These are phyloP conservation scores for Alloscopus bannaensis DNA, from an alignment of 2,888 invertebrate species.

Conservation along the genomic window DNA sequence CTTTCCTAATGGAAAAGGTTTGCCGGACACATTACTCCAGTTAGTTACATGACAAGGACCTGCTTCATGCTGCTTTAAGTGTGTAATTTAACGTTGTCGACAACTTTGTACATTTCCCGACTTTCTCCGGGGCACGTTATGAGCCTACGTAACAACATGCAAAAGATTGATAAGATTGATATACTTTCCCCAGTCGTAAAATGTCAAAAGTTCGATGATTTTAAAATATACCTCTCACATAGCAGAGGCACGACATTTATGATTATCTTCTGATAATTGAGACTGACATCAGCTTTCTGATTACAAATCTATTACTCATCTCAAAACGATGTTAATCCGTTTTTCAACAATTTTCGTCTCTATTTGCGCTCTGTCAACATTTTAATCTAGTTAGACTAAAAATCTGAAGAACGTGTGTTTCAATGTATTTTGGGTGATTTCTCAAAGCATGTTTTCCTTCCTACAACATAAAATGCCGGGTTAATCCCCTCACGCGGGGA, in stretches of 20 bases:
- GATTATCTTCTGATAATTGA: neutral
- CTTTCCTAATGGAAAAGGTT: constrained; percentile 1
- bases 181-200: neutral
- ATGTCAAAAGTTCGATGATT: no score
- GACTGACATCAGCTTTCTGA: no score
- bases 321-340: neutral
- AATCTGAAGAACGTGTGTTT: no score
- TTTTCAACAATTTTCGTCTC: constrained; percentile 6
- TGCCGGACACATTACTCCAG: constrained; percentile 30
- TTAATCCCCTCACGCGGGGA: constrained; percentile 34
- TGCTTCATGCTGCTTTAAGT: neutral
- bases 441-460: neutral
- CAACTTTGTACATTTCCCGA: neutral
- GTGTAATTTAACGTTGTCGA: neutral
- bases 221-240: no score
- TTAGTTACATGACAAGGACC: neutral
- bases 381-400: no score
- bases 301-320: no score
- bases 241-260: no score
- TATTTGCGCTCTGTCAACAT: no score
- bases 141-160: no score
- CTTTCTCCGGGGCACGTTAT: neutral
- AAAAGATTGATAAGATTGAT: no score
- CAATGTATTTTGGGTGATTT: neutral
- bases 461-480: neutral